A percentile compares a stretch with the other conserved stretches of the same genome.
Evolutionary conservation across 1,140 invertebrate species (phyloP).

Genomic region (Ladona fulva): DNA sequence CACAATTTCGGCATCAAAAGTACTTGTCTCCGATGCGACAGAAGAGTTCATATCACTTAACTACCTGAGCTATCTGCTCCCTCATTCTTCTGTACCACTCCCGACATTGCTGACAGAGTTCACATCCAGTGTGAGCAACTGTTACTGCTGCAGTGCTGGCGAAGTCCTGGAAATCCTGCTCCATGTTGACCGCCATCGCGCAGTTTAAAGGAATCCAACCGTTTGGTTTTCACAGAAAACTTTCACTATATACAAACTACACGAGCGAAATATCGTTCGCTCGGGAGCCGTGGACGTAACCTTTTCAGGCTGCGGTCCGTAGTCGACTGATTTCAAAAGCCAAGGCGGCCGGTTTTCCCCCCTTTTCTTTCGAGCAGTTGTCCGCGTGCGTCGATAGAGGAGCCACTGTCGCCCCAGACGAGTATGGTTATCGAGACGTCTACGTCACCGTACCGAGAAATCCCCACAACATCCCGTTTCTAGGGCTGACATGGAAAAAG

Average conservation of each 20-base stretch:
- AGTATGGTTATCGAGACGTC: background rate
- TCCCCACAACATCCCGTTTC: no score
- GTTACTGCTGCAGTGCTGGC: background rate
- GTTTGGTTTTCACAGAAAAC: background rate
- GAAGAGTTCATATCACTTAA: background rate
- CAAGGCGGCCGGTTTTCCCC: background rate
- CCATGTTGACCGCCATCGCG: background rate
- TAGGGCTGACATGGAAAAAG: no score
- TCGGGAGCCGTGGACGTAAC: background rate
- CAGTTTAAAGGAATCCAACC: background rate
- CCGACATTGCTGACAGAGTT: background rate
- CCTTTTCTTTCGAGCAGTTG: background rate
- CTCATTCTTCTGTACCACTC: background rate
- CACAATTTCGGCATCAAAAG: no score
- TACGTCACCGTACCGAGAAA: background rate
- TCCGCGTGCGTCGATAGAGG: background rate
- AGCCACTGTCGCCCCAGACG: background rate
- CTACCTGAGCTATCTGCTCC: background rate
- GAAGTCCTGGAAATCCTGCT: constrained; percentile 7
- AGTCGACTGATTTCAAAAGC: background rate
- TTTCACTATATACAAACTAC: background rate
- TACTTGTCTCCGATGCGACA: no score
- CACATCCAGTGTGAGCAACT: background rate
- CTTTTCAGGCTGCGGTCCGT: background rate
- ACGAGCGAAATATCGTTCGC: background rate